Percentiles rank a stretch among this genome's conserved stretches.
phyloP scores from a whole-genome alignment of 2,888 invertebrate species.

The Chalcosyrphus nemorum region DNA sequence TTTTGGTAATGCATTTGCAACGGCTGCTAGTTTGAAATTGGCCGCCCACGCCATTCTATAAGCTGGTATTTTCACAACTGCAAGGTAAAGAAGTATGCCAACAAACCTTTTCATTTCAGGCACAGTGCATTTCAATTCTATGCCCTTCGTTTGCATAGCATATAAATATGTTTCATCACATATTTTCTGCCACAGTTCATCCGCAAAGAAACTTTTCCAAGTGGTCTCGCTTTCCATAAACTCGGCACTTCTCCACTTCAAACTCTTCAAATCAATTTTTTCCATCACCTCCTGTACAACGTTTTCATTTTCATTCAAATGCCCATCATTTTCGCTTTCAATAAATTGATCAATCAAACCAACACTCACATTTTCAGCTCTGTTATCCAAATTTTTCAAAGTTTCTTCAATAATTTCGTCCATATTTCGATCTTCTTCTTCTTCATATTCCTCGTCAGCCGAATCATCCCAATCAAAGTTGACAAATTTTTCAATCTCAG shows the following conservation, averaged over 20 bases:
- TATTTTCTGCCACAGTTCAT: conserved; percentile 63
- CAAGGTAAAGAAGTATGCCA: too few relatives aligned
- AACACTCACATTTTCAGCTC: conserved; percentile 54
- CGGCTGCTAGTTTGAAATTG: conserved; percentile 30
- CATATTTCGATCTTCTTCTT: conserved; percentile 37
- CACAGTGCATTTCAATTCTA: conserved; percentile 59
- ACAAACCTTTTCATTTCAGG: conserved; percentile 56
- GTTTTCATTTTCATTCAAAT: conserved; percentile 58
- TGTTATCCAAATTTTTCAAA: conserved; percentile 35
- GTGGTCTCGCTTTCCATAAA: conserved; percentile 53
- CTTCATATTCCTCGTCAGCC: conserved; percentile 58
- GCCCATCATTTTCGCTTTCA: conserved; percentile 37
- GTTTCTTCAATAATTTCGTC: conserved; percentile 51
- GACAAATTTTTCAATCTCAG: conserved; percentile 46
- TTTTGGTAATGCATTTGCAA: conserved; percentile 23
- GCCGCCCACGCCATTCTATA: conserved; percentile 34
- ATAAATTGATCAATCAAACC: conserved; percentile 63
- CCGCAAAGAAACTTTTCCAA: conserved; percentile 61
- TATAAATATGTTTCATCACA: conserved; percentile 65
- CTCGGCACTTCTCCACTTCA: conserved; percentile 67
- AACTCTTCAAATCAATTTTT: conserved; percentile 69
- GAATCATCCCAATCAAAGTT: conserved; percentile 61
- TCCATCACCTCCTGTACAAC: conserved; percentile 58
- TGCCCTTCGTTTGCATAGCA: conserved; percentile 56
- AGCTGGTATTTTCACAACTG: conserved; percentile 9